These are phyloP conservation scores for Proterorhinus semilunaris DNA, from an alignment of 2,113 vertebrate species.

Conservation along the genomic window DNA sequence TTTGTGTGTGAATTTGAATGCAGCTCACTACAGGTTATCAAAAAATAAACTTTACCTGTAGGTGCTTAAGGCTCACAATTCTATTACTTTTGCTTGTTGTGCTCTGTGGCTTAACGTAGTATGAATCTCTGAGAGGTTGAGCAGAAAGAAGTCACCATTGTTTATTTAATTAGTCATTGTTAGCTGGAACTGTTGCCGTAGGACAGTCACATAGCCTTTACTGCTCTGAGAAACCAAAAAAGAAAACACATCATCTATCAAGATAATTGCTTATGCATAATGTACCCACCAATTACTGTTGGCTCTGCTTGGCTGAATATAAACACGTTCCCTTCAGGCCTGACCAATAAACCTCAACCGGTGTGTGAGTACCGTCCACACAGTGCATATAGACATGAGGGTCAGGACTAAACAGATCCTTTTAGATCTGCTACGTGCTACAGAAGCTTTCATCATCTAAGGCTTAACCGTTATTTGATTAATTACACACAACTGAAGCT, in stretches of 20 bases:
- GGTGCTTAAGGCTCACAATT: no score
- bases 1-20: no score
- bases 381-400: conserved; percentile 13
- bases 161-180: not conserved
- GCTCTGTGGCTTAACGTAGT: not conserved
- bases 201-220: conserved; percentile 6
- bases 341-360: not conserved
- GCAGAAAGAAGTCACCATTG: no score
- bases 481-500: conserved; percentile 10
- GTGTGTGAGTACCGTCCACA: conserved; percentile 10
- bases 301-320: conserved; percentile 23
- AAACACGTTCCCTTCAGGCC: conserved; percentile 25
- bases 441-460: conserved; percentile 15
- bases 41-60: no score
- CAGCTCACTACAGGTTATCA: no score
- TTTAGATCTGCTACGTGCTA: conserved; percentile 23
- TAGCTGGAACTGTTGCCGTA: not conserved
- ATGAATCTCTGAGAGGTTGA: no score
- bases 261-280: conserved; percentile 31
- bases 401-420: not conserved
- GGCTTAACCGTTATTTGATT: conserved; percentile 45
- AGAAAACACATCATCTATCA: conserved; percentile 7
- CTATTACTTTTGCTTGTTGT: not conserved
- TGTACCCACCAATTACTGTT: conserved; percentile 42
- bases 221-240: conserved; percentile 23